Base-by-base conservation (phyloP, 2,797 vertebrate species). In the Chelonia mydas region DNA sequence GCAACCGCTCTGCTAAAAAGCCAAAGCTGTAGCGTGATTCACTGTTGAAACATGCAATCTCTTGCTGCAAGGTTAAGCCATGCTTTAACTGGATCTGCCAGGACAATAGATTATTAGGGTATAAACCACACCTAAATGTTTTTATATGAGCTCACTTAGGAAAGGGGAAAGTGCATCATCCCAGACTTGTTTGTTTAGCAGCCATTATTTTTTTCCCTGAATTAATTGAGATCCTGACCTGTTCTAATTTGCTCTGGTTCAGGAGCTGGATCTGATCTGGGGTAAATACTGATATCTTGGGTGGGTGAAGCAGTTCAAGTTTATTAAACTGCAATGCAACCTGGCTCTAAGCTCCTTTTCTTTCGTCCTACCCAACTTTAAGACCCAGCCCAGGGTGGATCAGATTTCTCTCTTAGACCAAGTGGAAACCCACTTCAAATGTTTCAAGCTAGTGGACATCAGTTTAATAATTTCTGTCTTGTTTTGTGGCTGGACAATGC, bases 231-330 rank as follows among this genome's bases (percentile, higher is more conserved):
- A 93, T 77, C 61, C 94, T 90, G 91, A 80, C 45, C 88, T 77
- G 57, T 78, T 94, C 51, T 88, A 83, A 83, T 80, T 89, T 51
- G 65, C 79, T 93, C 72, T 90, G 25, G 76, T 72, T 86, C 47
- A 88, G 83, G 78, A 96, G 49, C 78, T 93, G 27, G 51, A n/a
- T 95, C 86, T 93, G 87, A 86, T 82, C 90, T 85, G 77, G 93
- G 86, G 77, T 87, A 84, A 79, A 61, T n/a, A 2, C 85, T 80
- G 83, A 27, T 86, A 61, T 82, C 49, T 2, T 33, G 31, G 31
- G 59, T 94, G 86, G 76, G 85, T 88, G 68, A 89, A 91, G 7
- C 45, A 47, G 87, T 12, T 87, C 27, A 83, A 76, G 54, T 90
- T 97, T 87, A n/a, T 85, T 92, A 68, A 93, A 51, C 19, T 88